Evolutionary conservation across 2,797 vertebrate species (phyloP).

Genomic region (Phrynocephalus vlangalii): DNA sequence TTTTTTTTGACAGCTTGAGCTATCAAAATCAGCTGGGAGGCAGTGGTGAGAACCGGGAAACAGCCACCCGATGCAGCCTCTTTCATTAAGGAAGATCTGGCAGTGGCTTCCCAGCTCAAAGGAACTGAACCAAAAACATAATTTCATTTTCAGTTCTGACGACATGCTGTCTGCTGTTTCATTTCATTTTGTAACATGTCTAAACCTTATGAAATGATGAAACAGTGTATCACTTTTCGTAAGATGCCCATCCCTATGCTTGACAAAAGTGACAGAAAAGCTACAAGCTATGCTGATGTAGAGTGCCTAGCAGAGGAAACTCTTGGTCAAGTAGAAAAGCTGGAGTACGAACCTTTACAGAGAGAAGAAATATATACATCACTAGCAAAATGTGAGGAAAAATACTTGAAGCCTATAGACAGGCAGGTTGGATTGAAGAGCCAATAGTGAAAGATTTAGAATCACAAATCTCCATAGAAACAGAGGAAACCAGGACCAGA

Average conservation of each 20-base stretch:
- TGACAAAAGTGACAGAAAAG: neutral
- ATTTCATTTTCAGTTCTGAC: too few species aligned
- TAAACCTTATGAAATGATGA: too few species aligned
- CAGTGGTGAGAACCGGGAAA: too few species aligned
- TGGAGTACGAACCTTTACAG: neutral
- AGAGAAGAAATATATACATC: neutral
- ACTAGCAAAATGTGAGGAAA: neutral
- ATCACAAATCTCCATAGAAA: neutral
- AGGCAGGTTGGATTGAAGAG: neutral
- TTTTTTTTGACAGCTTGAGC: too few species aligned
- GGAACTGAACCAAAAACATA: too few species aligned
- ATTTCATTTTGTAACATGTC: too few species aligned
- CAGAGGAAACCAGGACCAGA: neutral
- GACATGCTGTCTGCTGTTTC: too few species aligned
- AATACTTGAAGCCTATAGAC: neutral
- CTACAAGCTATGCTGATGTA: neutral
- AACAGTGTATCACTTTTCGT: too few species aligned
- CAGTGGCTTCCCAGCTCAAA: too few species aligned
- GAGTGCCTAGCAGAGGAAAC: neutral
- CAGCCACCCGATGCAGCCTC: too few species aligned
- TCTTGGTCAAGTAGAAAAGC: neutral
- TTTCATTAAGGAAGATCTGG: too few species aligned
- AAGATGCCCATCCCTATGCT: neutral
- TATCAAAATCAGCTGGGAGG: too few species aligned
- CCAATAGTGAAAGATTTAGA: neutral